Evolutionary conservation across 2,888 invertebrate genomes (phyloP), one percentile per base, ranked within the genome.

Genomic region (Linnaemya vulpina): DNA sequence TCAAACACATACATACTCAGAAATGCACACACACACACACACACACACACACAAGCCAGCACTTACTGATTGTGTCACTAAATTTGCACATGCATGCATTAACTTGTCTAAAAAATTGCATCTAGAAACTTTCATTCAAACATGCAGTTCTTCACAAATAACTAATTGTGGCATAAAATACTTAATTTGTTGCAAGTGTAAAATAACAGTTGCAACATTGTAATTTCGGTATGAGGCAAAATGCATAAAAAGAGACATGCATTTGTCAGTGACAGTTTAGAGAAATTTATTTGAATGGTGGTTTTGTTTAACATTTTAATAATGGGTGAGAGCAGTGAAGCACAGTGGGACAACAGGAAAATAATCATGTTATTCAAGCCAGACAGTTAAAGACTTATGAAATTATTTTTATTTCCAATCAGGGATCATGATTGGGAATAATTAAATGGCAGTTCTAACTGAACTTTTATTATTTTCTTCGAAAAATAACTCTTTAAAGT

Each of bases 151-250:
- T 73, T 35, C 3, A 17, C 46, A 60, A 73, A 58, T 46, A 25
- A 49, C 58, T 58, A 71, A 53, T 53, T 60, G 25, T 43, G 22
- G 9, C 63, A 63, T 63, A 63, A 75, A 63, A 40, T 5, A 55
- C 55, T 65, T 75, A 55, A 65, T 43, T 65, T 65, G 53, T 65
- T 65, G 1, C 17, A 53, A 43, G 53, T 25, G 25, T 43, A 40
- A 65, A 53, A 40, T 40, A 40, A 65, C 55, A 75, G 55, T 65
- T 62, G 38, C 20, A 49, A 15, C 73, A 73, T 49, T 73, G n/a
- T 15, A 38, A 53, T 68, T 53, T 20, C 2, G 22, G 10, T 38
- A 10, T 0, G n/a, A 49, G 9, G n/a, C 10, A 13, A 15, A 20
- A 68, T 38, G 51, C 7, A 20, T 1, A 22, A 17, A 55, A 55